These are phyloP conservation scores for Bimastos eiseni DNA, from an alignment of 2,888 invertebrate species.

Conservation along the genomic window DNA sequence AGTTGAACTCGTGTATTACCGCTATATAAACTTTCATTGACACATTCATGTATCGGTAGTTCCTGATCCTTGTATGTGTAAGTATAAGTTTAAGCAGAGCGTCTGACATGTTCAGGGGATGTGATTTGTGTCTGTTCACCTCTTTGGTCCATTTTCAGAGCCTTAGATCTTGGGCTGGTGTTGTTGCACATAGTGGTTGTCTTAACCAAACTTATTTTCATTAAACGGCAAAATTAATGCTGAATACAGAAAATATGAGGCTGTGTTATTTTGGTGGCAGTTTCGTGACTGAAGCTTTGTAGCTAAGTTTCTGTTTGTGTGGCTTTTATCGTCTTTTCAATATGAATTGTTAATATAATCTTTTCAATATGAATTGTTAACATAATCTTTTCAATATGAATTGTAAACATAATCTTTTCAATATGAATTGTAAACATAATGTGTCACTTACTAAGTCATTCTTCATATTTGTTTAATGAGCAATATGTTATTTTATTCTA, in stretches of 20 bases:
- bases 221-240: background rate
- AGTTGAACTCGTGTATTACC: no score
- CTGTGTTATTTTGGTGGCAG: no score
- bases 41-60: no score
- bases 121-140: background rate
- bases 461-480: background rate
- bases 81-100: background rate
- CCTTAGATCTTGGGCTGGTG: background rate
- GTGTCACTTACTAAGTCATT: background rate
- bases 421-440: background rate
- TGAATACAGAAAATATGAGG: background rate
- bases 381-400: no score
- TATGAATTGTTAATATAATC: background rate
- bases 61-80: background rate
- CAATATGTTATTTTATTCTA: background rate
- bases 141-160: background rate
- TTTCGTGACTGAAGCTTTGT: background rate
- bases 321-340: background rate
- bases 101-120: background rate
- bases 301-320: background rate
- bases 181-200: background rate
- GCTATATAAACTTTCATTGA: no score
- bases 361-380: background rate
- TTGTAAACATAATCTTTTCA: conserved; percentile 9
- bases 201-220: background rate